phyloP scores from a whole-genome alignment of 2,888 invertebrate genomes.

The Lacanobia oleracea region DNA sequence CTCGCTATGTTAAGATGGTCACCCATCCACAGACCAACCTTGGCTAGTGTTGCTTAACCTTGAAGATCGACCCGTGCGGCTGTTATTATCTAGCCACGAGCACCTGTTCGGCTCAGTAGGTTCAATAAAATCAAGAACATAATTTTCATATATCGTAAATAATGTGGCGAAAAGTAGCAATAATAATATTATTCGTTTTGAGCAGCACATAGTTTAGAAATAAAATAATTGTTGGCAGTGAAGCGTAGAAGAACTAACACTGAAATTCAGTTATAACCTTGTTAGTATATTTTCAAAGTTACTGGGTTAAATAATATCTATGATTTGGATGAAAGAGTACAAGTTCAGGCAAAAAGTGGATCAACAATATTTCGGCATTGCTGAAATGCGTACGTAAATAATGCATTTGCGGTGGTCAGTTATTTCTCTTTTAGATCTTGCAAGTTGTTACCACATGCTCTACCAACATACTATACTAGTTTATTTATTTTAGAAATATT shows the following conservation, averaged over 20 bases:
- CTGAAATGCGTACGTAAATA: not conserved
- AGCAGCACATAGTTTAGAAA: not conserved
- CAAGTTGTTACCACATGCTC: not conserved
- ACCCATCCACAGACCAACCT: too few relatives aligned
- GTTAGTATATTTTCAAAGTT: slow-evolving; percentile 50
- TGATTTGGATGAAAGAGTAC: not conserved
- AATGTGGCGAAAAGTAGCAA: slow-evolving; percentile 9
- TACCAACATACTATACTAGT: not conserved
- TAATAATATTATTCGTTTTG: slow-evolving; percentile 8
- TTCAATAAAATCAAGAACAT: too few relatives aligned
- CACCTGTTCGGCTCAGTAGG: too few relatives aligned
- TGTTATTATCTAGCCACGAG: too few relatives aligned
- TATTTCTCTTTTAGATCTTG: not conserved
- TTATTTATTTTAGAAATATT: not conserved
- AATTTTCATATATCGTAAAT: slow-evolving; percentile 24
- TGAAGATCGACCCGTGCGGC: too few relatives aligned
- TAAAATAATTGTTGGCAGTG: slow-evolving; percentile 23
- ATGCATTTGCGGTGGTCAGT: slow-evolving; percentile 8
- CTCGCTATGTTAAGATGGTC: too few relatives aligned
- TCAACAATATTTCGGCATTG: slow-evolving; percentile 4
- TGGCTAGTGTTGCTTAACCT: too few relatives aligned
- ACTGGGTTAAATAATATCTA: slow-evolving; percentile 17
- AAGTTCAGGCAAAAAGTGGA: slow-evolving; percentile 8
- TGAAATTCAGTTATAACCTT: slow-evolving; percentile 38
- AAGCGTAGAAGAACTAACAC: slow-evolving; percentile 19